phyloP scores from a whole-genome alignment of 2,797 vertebrate genomes.

The Chiroxiphia lanceolata region DNA sequence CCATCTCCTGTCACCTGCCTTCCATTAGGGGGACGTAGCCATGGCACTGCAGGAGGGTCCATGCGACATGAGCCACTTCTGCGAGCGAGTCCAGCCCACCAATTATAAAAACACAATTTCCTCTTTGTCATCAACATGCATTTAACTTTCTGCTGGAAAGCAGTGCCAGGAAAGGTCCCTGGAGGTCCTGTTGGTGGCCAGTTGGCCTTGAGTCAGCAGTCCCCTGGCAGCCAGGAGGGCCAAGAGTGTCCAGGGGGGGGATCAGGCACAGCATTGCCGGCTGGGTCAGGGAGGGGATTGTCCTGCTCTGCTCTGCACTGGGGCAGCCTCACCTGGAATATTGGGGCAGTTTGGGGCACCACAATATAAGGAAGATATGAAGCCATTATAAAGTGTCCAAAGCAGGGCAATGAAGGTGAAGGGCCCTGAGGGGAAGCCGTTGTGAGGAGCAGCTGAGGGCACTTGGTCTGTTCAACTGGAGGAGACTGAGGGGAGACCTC shows the following conservation, averaged over 20 bases:
- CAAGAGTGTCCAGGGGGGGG: not conserved
- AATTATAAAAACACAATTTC: not conserved
- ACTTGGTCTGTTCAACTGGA: too few species aligned
- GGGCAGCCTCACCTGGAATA: too few species aligned
- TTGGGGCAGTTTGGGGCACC: too few species aligned
- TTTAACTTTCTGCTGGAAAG: not conserved
- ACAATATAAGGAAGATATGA: too few species aligned
- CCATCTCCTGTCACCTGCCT: not conserved
- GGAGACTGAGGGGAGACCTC: too few species aligned
- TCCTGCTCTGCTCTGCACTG: too few species aligned
- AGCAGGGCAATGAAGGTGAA: too few species aligned
- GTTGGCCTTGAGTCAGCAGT: not conserved
- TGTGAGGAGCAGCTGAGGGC: too few species aligned
- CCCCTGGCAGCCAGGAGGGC: not conserved
- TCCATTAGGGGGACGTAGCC: not conserved
- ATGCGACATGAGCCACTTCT: not conserved
- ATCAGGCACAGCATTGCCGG: accelerated
- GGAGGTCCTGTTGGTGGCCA: not conserved
- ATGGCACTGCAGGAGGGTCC: not conserved
- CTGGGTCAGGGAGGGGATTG: too few species aligned
- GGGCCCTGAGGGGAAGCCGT: too few species aligned
- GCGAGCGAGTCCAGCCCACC: not conserved
- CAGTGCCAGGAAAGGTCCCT: not conserved
- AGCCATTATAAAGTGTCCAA: too few species aligned
- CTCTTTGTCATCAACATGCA: constrained; percentile 28